These are phyloP conservation scores for Muscicapa comitata DNA, from an alignment of 2,797 vertebrate species.

Conservation along the genomic window DNA sequence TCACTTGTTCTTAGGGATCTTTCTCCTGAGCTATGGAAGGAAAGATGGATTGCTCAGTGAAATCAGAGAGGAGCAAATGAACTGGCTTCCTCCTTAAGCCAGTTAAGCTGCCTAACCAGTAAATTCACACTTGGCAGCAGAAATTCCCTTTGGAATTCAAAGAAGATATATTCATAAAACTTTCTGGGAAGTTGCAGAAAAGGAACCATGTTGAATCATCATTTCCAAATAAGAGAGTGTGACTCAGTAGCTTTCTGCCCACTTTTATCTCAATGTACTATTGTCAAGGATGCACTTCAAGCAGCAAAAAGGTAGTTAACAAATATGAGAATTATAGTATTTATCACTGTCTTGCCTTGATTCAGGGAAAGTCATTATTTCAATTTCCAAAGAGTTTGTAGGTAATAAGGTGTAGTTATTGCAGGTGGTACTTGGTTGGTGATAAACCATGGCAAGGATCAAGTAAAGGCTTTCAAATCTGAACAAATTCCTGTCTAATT, in stretches of 20 bases:
- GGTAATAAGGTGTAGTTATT: neutral
- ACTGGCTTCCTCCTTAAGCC: neutral
- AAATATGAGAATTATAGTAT: neutral
- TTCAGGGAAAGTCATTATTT: neutral
- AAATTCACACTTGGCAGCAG: neutral
- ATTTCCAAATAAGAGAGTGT: neutral
- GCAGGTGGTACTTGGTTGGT: neutral
- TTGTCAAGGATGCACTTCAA: neutral
- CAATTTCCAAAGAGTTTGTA: neutral
- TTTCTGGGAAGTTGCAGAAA: neutral
- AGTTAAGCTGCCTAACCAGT: neutral
- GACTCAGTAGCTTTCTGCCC: neutral
- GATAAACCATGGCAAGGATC: neutral
- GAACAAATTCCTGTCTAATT: neutral
- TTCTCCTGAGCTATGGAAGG: neutral
- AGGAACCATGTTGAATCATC: neutral
- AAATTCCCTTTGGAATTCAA: neutral
- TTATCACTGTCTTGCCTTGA: neutral
- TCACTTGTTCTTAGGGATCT: neutral
- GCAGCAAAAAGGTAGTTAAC: neutral
- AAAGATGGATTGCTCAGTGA: neutral
- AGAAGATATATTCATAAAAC: neutral
- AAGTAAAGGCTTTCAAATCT: neutral
- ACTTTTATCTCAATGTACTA: accelerated
- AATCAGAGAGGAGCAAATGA: neutral